Evolutionary conservation across 2,113 vertebrate species (phyloP).

Genomic region (Nothoprocta perdicaria): DNA sequence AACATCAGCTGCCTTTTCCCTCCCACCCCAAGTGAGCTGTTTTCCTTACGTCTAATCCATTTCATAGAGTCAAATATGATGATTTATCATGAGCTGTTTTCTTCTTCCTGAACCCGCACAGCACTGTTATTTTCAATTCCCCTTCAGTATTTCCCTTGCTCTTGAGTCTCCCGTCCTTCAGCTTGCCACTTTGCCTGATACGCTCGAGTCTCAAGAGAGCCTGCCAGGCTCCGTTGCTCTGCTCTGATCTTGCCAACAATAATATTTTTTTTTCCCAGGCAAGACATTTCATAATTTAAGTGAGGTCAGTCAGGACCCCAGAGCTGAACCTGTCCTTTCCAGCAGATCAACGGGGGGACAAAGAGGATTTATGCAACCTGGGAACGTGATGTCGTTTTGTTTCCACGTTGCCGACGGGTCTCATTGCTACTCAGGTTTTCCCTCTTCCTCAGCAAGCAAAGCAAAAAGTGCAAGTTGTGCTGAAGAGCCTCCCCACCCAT

Average conservation of each 20-base stretch:
- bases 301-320: slow-evolving; percentile 35
- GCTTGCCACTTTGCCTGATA: slow-evolving; percentile 42
- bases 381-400: not conserved
- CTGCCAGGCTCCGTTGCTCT: slow-evolving; percentile 51
- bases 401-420: rapidly evolving
- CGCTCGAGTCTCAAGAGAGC: slow-evolving; percentile 32
- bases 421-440: rapidly evolving
- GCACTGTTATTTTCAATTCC: slow-evolving; percentile 54
- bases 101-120: not conserved
- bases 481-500: not conserved
- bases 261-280: slow-evolving; percentile 60
- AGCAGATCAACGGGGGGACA: slow-evolving; percentile 12
- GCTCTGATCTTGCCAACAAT: slow-evolving; percentile 50
- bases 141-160: slow-evolving; percentile 52
- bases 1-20: not conserved
- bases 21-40: not conserved
- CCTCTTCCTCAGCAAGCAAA: not conserved
- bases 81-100: not conserved
- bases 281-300: slow-evolving; percentile 49
- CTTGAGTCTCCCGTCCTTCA: slow-evolving; percentile 43
- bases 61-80: not conserved
- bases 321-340: slow-evolving; percentile 47
- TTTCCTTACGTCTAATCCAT: not conserved
- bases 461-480: not conserved
- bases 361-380: slow-evolving; percentile 30